Conservation (phyloP, 2,888 invertebrate genomes). For the Andrena bicolor region DNA sequence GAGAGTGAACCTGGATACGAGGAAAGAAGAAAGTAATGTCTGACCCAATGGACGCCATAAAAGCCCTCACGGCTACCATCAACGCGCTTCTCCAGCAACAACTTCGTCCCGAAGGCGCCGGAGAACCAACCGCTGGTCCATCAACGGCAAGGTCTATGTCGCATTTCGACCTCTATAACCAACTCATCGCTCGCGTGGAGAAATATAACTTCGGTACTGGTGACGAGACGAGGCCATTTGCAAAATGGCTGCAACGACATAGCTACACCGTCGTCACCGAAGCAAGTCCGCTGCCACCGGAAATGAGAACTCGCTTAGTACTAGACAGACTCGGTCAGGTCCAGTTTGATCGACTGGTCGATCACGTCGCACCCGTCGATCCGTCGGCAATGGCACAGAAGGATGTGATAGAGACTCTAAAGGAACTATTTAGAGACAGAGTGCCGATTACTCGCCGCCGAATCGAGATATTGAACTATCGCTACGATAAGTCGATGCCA, state of each 20-base stretch:
- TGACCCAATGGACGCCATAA: not conserved
- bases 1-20: not conserved
- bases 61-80: conserved; percentile 6
- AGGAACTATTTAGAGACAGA: not conserved
- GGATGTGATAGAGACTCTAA: not conserved
- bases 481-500: conserved; percentile 3
- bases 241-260: not conserved
- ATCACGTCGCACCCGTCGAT: conserved; percentile 15
- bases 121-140: conserved; percentile 5
- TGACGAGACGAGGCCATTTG: conserved; percentile 1
- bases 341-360: not conserved
- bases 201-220: not conserved
- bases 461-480: conserved; percentile 11
- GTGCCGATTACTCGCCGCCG: conserved; percentile 15
- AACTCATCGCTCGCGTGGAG: not conserved
- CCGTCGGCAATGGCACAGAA: not conserved
- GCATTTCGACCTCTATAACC: not conserved
- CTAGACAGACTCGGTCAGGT: not conserved
- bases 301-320: not conserved
- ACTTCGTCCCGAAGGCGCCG: not conserved
- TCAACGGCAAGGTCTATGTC: not conserved
- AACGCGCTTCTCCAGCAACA: conserved; percentile 14
- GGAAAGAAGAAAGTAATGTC: not conserved
- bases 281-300: not conserved
- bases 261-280: not conserved